A percentile compares a stretch with the other conserved stretches of the same genome.
These are phyloP conservation scores for Mesocentrotus franciscanus DNA, from an alignment of 53 echinoderm and acorn worm genomes.

Conservation along the genomic window DNA sequence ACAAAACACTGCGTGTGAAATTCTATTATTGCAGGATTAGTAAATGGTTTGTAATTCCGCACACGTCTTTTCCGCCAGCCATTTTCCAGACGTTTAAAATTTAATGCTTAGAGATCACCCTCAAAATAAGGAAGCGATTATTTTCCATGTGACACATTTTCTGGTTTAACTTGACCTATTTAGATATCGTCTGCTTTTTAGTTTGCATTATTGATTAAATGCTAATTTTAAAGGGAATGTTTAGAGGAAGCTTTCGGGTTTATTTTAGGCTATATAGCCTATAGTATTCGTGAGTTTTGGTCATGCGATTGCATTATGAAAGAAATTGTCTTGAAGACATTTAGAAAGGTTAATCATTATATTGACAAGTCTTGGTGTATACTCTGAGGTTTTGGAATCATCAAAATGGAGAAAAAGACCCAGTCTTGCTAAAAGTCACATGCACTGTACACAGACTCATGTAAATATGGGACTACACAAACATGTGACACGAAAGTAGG, in stretches of 20 bases:
- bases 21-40: constrained; percentile 39
- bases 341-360: no score
- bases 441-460: no score
- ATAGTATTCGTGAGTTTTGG: no score
- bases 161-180: background rate
- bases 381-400: no score
- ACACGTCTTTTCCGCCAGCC: constrained; percentile 37
- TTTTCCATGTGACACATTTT: background rate
- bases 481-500: no score
- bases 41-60: constrained; percentile 40
- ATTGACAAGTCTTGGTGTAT: no score
- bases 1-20: constrained; percentile 31
- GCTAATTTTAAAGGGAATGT: background rate
- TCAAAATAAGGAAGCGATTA: constrained; percentile 31
- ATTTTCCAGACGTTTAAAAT: constrained; percentile 16
- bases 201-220: background rate
- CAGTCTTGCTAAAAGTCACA: no score
- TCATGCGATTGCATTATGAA: no score
- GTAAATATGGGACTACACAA: no score
- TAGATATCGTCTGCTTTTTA: background rate
- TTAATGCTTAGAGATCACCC: background rate
- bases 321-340: no score
- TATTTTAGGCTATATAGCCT: background rate
- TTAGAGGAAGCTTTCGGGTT: background rate
- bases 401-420: no score